Evolutionary conservation across 1,140 invertebrate genomes (phyloP).

Genomic region (Procambarus virginalis): DNA sequence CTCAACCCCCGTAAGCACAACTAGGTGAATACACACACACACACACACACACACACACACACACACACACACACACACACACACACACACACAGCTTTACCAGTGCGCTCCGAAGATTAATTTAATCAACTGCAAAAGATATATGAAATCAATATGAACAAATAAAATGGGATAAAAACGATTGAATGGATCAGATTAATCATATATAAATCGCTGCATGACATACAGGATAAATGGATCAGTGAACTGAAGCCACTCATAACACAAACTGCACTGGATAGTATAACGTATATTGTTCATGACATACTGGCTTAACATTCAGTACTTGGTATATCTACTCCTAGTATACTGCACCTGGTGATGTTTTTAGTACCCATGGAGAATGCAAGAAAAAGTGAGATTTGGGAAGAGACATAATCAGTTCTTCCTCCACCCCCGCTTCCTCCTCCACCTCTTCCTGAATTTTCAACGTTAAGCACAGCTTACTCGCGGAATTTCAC

Average conservation of each 20-base stretch:
- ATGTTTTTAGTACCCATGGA: no score
- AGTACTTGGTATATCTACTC: no score
- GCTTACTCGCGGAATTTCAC: constrained; percentile 3
- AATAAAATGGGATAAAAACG: neutral
- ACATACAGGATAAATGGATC: neutral
- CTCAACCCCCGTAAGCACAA: no score
- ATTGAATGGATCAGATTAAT: neutral
- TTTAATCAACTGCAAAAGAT: constrained; percentile 1
- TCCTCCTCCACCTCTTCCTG: neutral
- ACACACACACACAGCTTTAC: neutral
- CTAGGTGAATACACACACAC: no score
- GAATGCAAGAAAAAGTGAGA: no score
- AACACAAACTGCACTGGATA: no score
- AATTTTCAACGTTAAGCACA: constrained; percentile 6
- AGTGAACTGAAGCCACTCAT: no score
- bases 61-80: constrained; percentile 17
- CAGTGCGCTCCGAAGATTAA: neutral
- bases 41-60: neutral
- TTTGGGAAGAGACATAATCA: no score
- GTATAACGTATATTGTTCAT: no score
- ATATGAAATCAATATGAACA: neutral
- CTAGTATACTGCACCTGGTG: no score
- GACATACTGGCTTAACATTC: no score
- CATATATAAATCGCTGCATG: neutral
- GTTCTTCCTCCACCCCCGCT: no score